Evolutionary conservation across 2,797 vertebrate species (phyloP).

Genomic region (Vireo griseus): DNA sequence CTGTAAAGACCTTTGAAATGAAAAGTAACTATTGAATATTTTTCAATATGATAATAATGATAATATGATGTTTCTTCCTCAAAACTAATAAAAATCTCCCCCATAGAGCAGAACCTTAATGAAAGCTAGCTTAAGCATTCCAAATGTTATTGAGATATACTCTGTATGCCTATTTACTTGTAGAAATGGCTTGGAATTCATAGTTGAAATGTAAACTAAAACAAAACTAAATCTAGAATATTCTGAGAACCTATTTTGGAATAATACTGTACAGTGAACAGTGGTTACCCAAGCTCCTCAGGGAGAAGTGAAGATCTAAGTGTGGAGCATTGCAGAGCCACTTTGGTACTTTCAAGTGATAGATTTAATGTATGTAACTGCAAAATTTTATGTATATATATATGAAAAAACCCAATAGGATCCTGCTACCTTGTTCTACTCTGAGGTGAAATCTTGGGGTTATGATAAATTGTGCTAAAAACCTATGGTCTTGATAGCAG

Average conservation of each 20-base stretch:
- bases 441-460: background rate
- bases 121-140: background rate
- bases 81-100: background rate
- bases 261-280: background rate
- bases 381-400: background rate
- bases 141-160: background rate
- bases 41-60: background rate
- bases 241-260: background rate
- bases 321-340: background rate
- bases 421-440: background rate
- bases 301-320: background rate
- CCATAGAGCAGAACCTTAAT: background rate
- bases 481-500: background rate
- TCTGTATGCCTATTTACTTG: background rate
- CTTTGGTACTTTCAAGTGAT: background rate
- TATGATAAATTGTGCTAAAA: background rate
- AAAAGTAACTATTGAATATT: background rate
- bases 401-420: background rate
- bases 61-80: background rate
- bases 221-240: background rate
- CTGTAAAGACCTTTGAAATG: background rate
- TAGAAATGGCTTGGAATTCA: background rate
- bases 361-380: background rate
- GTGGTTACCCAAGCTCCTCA: background rate
- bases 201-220: background rate